phyloP scores from a whole-genome alignment of 2,797 vertebrate species.

The Pangasius sanitwongsei region DNA sequence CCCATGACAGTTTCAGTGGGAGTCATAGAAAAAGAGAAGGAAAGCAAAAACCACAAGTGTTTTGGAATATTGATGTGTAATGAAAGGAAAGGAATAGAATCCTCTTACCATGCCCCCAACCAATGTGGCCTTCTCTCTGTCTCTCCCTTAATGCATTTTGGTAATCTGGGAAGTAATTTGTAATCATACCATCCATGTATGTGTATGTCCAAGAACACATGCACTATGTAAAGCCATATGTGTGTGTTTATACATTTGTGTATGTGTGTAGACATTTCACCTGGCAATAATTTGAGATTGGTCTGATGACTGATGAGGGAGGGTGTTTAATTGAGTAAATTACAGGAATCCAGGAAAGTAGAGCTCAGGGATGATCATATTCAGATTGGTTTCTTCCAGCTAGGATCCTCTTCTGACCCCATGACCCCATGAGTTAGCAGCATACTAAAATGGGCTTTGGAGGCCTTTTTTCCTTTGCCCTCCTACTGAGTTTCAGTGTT shows the following conservation, averaged over 20 bases:
- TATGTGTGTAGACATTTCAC: constrained; percentile 52
- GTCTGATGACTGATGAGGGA: constrained; percentile 66
- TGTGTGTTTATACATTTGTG: constrained; percentile 2
- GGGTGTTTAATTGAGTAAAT: constrained; percentile 72
- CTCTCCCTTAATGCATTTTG: constrained; percentile 7
- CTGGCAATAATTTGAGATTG: constrained; percentile 68
- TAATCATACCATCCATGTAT: constrained; percentile 25
- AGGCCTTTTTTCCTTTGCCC: constrained; percentile 38
- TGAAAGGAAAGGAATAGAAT: constrained; percentile 47
- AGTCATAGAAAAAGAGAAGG: constrained; percentile 50
- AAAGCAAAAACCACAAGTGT: constrained; percentile 52
- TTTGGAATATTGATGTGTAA: constrained; percentile 51
- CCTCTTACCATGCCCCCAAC: constrained; percentile 18
- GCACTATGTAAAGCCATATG: constrained; percentile 1
- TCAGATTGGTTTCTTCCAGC: constrained; percentile 45
- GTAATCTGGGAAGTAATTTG: constrained; percentile 21
- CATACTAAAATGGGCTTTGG: constrained; percentile 65
- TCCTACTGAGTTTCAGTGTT: constrained; percentile 27
- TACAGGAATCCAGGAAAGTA: constrained; percentile 68
- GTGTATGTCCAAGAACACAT: not conserved
- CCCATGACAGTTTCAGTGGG: constrained; percentile 49
- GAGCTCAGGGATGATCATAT: constrained; percentile 60
- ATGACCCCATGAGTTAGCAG: constrained; percentile 71
- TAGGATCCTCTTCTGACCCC: constrained; percentile 60
- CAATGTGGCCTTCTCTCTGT: constrained; percentile 8